Evolutionary conservation across 2,888 invertebrate species (phyloP), one percentile per base, ranked within the genome.

Genomic region (Drosophila melanosoma): DNA sequence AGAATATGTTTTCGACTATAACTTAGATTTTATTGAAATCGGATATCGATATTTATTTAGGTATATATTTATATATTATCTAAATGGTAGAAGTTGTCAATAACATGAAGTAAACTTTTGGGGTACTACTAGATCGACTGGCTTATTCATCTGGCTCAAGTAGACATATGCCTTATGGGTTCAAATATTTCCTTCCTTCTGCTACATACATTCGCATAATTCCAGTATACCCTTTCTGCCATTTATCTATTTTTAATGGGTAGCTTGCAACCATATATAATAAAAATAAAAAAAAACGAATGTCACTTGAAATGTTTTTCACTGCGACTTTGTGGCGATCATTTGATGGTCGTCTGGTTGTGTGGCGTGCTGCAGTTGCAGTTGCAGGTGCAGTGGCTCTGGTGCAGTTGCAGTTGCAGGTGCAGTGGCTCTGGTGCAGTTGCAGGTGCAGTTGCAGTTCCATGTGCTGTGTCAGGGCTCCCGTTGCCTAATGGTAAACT

Each of bases 281-380:
- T 29, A 29, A 62, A 26, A 36, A 56, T 23, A 38, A 49, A 51
- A 36, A 51, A 33, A 59, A 45, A 65, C 59, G 69, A 85, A 81
- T 80, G 88, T 80, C 81, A 83, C 80, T 85, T 54, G 80, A 86
- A 88, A 88, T 81, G 82, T 74, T 75, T 77, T 85, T 83, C 64
- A 69, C 73, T 75, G 69, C 76, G 80, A 83, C 85, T 88, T 82
- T 77, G 81, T 73, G 86, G 81, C 67, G 67, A 64, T 64, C 70
- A 76, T 69, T 67, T 76, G 81, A 75, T 65, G 78, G 72, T 62
- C 78, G 68, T 67, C 63, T 65, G 63, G 54, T 52, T 48, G 40
- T 33, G 48, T 20, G 48, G 20, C 20, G 36, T 45, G 48, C 62
- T 45, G 48, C 62, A 51, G n/a, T 6, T 45, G 32, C 45, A 26